Evolutionary conservation across 2,888 invertebrate species (phyloP).

Genomic region (Aleiodes alternator): DNA sequence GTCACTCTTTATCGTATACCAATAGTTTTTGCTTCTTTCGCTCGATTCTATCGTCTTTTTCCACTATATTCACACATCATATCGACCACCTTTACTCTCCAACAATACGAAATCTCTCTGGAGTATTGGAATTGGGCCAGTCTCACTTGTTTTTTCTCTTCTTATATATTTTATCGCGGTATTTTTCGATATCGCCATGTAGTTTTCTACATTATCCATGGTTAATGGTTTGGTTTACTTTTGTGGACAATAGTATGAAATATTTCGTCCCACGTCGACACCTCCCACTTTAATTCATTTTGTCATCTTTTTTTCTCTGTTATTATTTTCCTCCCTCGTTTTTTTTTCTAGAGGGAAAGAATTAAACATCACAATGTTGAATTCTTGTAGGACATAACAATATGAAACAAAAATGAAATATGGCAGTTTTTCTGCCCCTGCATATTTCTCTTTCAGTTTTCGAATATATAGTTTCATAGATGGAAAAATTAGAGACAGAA

Average conservation of each 20-base stretch:
- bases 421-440: too few relatives aligned
- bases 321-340: background rate
- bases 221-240: conserved; percentile 24
- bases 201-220: conserved; percentile 24
- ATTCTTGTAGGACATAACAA: too few relatives aligned
- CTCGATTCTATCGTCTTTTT: background rate
- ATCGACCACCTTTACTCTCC: background rate
- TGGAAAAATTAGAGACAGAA: too few relatives aligned
- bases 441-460: too few relatives aligned
- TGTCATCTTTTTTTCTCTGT: background rate
- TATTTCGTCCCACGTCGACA: background rate
- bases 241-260: conserved; percentile 16
- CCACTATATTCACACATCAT: background rate
- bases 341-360: background rate
- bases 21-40: background rate
- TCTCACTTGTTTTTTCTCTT: background rate
- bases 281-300: conserved; percentile 8
- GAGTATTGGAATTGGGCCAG: conserved; percentile 23
- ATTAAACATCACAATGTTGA: conserved; percentile 25
- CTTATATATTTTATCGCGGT: conserved; percentile 15
- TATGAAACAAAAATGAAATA: too few relatives aligned
- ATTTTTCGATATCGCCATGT: conserved; percentile 26
- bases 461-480: too few relatives aligned
- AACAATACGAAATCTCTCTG: conserved; percentile 25
- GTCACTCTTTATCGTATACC: background rate